A percentile compares a stretch with the other conserved stretches of the same genome.
Evolutionary conservation across 2,888 invertebrate genomes (phyloP).

Genomic region (Drosophila nr. perissopoda): DNA sequence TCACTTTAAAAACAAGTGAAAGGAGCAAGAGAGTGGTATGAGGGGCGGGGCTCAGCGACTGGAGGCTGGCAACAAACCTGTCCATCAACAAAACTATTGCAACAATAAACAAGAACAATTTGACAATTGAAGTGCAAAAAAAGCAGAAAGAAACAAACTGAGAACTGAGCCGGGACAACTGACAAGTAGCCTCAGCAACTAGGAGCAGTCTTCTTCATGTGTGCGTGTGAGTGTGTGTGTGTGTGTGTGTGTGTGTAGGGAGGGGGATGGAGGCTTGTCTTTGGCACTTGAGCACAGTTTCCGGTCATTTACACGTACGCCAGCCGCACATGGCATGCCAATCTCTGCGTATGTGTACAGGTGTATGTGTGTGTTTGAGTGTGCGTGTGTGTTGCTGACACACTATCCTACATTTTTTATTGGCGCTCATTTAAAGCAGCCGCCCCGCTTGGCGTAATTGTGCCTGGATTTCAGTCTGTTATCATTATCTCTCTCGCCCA

Average conservation of each 20-base stretch:
- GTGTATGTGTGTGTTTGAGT: conserved; percentile 1
- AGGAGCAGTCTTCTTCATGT: not conserved
- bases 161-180: conserved; percentile 31
- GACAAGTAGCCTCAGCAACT: conserved; percentile 55
- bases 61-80: conserved; percentile 60
- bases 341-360: conserved; percentile 30
- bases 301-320: conserved; percentile 82
- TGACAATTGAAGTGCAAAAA: conserved; percentile 75
- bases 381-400: conserved; percentile 64
- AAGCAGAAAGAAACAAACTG: conserved; percentile 1
- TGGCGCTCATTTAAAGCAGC: conserved; percentile 52
- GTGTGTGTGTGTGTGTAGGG: not conserved
- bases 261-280: not conserved
- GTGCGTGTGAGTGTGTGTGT: not conserved
- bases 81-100: conserved; percentile 78
- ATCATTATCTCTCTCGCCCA: conserved; percentile 34
- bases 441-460: conserved; percentile 43
- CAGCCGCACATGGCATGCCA: conserved; percentile 54
- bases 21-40: conserved; percentile 41
- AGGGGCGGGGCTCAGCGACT: conserved; percentile 10
- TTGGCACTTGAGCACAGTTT: conserved; percentile 79
- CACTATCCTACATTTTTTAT: conserved; percentile 82
- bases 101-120: conserved; percentile 80
- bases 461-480: conserved; percentile 37
- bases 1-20: conserved; percentile 78